Conservation (phyloP, 2,797 vertebrate species). For the Betta splendens region DNA sequence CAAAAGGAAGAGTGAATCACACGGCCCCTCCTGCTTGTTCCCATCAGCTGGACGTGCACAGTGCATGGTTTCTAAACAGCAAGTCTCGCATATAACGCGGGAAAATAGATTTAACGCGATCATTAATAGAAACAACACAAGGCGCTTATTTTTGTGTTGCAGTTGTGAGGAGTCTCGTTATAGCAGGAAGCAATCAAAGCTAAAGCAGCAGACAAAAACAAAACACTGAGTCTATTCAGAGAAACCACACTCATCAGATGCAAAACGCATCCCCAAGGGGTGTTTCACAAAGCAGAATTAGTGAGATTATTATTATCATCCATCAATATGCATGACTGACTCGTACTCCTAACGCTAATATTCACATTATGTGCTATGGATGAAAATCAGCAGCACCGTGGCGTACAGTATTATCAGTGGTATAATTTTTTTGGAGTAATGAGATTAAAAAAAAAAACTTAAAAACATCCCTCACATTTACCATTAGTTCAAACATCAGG, state of each 20-base stretch:
- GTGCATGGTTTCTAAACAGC: conserved; percentile 4
- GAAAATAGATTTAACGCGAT: too few species aligned
- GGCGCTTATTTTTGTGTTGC: conserved; percentile 21
- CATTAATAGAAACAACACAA: conserved; percentile 10
- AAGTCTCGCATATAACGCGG: conserved; percentile 6
- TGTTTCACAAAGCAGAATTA: conserved; percentile 45
- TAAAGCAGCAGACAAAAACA: conserved; percentile 21
- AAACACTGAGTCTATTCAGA: conserved; percentile 29
- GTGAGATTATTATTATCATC: conserved; percentile 55
- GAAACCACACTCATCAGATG: conserved; percentile 37
- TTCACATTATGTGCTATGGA: conserved; percentile 33
- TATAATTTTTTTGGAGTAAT: conserved; percentile 29
- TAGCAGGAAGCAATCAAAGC: conserved; percentile 41
- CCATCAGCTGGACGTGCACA: conserved; percentile 13
- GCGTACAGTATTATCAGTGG: conserved; percentile 14
- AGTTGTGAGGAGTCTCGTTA: conserved; percentile 27
- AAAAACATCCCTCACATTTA: conserved; percentile 1
- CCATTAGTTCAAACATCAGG: neutral
- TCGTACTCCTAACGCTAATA: conserved; percentile 46
- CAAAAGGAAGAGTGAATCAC: conserved; percentile 15
- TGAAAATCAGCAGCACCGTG: conserved; percentile 26
- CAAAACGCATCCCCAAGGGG: conserved; percentile 35
- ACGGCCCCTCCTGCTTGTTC: conserved; percentile 4
- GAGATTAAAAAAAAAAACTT: conserved; percentile 15
- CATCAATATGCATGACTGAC: conserved; percentile 55